Base-by-base conservation (phyloP, 92 coral and sea anemone genomes). In the Bergia puertoricense region DNA sequence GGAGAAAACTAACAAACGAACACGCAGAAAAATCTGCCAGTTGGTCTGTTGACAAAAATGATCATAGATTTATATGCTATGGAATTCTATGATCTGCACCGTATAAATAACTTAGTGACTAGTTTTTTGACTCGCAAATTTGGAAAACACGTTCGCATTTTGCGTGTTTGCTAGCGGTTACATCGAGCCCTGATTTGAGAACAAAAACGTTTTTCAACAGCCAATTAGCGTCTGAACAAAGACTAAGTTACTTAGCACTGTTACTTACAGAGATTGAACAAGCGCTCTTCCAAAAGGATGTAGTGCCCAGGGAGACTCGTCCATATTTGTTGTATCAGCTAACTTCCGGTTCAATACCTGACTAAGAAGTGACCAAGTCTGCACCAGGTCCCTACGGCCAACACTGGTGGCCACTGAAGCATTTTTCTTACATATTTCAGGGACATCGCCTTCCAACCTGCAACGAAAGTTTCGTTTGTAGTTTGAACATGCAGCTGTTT, bases 341-440 rank as follows among this genome's bases (percentile, higher is more conserved):
- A 97, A 89, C 48, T 93, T 94, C 80, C 83, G 86, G 81, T 97
- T 96, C 86, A 97, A 92, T 30, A 97, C 94, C 68, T 93, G 90
- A 43, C 94, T 94, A 66, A 97, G 90, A 9, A 97, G 91, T 39
- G 99, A 97, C 99, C 99, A 97, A 8, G 97, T 92, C 89, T 97
- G 98, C 37, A 97, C 98, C 89, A 97, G 91, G 92, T 97, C 99
- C 77, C 88, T 91, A 22, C 99, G 99, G 57, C 99, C 99, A 15
- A 92, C 95, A 90, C 92, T 76, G 89, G 91, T 88, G 79, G 98
- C 99, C 23, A 98, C 98, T n/a, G 95, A 81, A 68, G 88, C 89
- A 88, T 97, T 97, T 88, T 95, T 95, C 85, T 97, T 92, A 81
- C 99, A 97, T 45, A 97, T 89, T 69, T 97, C 98, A 23, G 90